Percentiles rank a stretch among this genome's conserved stretches.
Evolutionary conservation across 2,888 invertebrate species (phyloP).

Genomic region (Ephialtes manifestator): DNA sequence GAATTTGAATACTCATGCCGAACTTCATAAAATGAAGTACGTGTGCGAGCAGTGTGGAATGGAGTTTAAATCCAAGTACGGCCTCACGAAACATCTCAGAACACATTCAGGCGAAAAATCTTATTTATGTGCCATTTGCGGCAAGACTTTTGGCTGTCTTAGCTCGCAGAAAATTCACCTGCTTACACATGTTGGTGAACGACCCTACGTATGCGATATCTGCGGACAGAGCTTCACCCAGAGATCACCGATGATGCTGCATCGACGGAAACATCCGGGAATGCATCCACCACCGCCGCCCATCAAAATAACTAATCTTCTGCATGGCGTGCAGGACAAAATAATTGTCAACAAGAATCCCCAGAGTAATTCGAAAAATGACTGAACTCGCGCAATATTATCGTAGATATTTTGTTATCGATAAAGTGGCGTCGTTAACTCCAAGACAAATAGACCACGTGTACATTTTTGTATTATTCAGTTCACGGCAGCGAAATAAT

Average conservation of each 20-base stretch:
- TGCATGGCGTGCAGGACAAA: slow-evolving; percentile 81
- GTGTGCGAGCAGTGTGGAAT: slow-evolving; percentile 83
- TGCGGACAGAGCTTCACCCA: slow-evolving; percentile 83
- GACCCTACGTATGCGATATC: slow-evolving; percentile 83
- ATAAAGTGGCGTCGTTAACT: not conserved
- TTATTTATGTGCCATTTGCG: slow-evolving; percentile 81
- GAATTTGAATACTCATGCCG: slow-evolving; percentile 79
- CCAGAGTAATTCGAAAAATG: slow-evolving; percentile 49
- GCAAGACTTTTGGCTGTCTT: slow-evolving; percentile 81
- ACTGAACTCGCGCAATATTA: slow-evolving; percentile 14
- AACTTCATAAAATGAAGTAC: slow-evolving; percentile 81
- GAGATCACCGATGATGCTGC: slow-evolving; percentile 83
- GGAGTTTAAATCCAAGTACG: slow-evolving; percentile 82
- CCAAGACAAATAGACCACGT: slow-evolving; percentile 3
- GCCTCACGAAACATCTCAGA: slow-evolving; percentile 81
- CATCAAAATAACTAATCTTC: slow-evolving; percentile 82
- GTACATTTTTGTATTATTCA: not conserved
- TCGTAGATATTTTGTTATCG: slow-evolving; percentile 4
- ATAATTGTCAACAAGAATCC: slow-evolving; percentile 76
- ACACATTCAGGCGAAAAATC: slow-evolving; percentile 82
- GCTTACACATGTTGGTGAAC: slow-evolving; percentile 80
- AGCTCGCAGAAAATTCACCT: slow-evolving; percentile 82
- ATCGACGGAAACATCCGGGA: slow-evolving; percentile 82
- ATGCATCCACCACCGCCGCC: slow-evolving; percentile 81
- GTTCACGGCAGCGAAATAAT: not conserved